These are phyloP conservation scores for Pachyramphus minor DNA, from an alignment of 2,113 vertebrate genomes.

Conservation along the genomic window DNA sequence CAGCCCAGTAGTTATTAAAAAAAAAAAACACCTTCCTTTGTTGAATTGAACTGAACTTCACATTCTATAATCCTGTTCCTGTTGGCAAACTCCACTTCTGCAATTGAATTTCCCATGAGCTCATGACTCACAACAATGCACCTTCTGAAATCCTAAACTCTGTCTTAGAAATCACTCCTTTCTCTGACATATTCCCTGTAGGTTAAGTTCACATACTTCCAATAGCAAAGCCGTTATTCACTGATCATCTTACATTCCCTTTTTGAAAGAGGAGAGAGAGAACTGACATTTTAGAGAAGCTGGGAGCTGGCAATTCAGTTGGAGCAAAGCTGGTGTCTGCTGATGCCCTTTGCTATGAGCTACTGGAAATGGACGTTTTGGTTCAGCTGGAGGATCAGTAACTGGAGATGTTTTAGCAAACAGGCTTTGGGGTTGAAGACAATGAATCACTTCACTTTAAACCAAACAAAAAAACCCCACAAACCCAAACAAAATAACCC, in stretches of 20 bases:
- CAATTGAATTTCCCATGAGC: neutral
- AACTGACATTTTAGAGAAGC: neutral
- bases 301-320: neutral
- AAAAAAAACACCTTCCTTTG: neutral
- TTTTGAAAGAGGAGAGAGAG: neutral
- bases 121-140: neutral
- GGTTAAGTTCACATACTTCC: neutral
- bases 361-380: neutral
- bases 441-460: neutral
- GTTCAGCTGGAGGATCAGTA: neutral
- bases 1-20: neutral
- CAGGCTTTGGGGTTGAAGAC: neutral
- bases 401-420: neutral
- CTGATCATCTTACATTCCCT: neutral
- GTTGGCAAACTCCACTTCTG: neutral
- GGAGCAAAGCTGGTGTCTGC: neutral
- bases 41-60: neutral
- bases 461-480: neutral
- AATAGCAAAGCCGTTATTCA: neutral
- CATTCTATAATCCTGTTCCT: neutral
- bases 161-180: neutral
- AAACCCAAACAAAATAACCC: neutral
- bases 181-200: neutral
- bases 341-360: neutral
- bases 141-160: neutral